These are phyloP conservation scores for Petromus typicus DNA, from an alignment of 2,113 vertebrate species.

Conservation along the genomic window DNA sequence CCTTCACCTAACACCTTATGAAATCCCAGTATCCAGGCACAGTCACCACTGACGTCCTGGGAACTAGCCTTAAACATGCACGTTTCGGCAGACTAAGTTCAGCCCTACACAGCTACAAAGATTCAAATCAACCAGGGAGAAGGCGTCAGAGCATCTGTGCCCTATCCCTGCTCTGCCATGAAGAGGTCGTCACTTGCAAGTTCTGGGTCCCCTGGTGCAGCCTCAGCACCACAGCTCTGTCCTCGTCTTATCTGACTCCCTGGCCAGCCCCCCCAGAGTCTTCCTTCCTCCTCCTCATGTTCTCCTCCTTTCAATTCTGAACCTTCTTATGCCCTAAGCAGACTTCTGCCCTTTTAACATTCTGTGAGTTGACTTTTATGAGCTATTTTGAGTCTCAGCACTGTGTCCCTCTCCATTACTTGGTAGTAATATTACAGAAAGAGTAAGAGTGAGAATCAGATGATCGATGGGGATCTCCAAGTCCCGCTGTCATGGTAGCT, in stretches of 20 bases:
- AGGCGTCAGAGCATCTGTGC: fast-evolving
- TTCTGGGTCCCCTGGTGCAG: fast-evolving
- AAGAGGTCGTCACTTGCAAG: no score
- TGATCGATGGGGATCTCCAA: fast-evolving
- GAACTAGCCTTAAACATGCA: background rate
- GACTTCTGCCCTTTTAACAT: background rate
- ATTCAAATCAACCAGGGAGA: background rate
- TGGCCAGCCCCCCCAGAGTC: no score
- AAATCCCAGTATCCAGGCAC: background rate
- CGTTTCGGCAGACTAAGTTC: background rate
- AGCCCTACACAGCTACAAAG: background rate
- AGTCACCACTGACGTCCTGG: background rate
- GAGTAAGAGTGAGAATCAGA: background rate
- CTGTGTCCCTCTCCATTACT: background rate
- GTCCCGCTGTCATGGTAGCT: fast-evolving
- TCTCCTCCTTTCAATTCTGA: background rate
- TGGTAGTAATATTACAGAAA: background rate
- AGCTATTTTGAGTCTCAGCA: no score
- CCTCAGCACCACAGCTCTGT: fast-evolving
- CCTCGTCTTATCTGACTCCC: no score
- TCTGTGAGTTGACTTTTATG: background rate
- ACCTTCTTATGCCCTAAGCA: background rate
- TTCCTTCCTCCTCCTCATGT: fast-evolving
- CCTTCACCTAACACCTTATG: background rate
- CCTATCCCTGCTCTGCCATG: background rate